Percentiles rank a stretch among this genome's conserved stretches.
Evolutionary conservation across 2,797 vertebrate species (phyloP).

Genomic region (Rhyacichthys aspro): DNA sequence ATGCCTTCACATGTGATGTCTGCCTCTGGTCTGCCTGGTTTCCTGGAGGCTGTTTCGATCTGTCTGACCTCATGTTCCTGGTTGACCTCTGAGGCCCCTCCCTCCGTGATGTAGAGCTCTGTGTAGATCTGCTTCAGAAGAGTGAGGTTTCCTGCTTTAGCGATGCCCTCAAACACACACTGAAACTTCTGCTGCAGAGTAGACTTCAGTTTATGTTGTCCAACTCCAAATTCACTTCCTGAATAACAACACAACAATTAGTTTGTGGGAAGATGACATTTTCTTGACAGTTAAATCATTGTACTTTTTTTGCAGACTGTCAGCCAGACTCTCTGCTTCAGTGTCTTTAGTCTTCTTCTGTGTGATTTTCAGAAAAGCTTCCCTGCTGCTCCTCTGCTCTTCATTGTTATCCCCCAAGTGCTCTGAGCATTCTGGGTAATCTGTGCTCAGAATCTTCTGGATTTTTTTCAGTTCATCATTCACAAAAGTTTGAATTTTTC

Average conservation of each 20-base stretch:
- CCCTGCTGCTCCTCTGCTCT: neutral
- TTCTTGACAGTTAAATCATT: neutral
- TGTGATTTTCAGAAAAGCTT: neutral
- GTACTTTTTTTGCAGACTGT: neutral
- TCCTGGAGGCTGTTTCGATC: too few species aligned
- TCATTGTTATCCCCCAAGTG: neutral
- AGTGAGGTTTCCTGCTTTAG: too few species aligned
- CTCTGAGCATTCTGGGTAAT: neutral
- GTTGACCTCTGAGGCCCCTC: too few species aligned
- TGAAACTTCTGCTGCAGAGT: neutral
- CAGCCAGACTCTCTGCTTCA: neutral
- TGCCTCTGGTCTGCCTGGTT: too few species aligned
- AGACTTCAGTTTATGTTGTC: neutral
- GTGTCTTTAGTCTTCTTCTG: neutral
- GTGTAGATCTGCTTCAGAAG: too few species aligned
- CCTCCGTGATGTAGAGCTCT: too few species aligned
- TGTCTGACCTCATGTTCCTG: too few species aligned
- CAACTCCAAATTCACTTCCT: neutral
- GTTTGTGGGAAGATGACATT: neutral
- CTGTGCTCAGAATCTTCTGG: conserved; percentile 4
- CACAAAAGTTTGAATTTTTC: too few species aligned
- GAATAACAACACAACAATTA: neutral
- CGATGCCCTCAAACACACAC: too few species aligned
- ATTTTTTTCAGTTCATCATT: neutral
- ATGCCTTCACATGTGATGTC: too few species aligned